These are phyloP conservation scores for Bellardia pandia DNA, from an alignment of 2,888 invertebrate genomes.

Conservation along the genomic window DNA sequence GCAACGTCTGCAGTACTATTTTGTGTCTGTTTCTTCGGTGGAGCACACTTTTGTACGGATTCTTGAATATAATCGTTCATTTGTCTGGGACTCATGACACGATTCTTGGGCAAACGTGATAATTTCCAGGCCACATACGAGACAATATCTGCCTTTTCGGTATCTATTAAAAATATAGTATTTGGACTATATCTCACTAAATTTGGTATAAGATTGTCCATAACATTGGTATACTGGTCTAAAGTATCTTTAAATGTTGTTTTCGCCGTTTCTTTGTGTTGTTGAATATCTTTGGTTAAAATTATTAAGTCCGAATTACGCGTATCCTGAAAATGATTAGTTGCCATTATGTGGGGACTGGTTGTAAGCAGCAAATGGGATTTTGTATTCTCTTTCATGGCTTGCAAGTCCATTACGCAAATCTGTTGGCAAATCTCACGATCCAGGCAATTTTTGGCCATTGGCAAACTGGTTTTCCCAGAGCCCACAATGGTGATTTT, in stretches of 20 bases:
- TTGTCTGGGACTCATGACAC: constrained; percentile 28
- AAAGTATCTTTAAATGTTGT: not conserved
- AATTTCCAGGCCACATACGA: constrained; percentile 53
- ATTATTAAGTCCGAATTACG: constrained; percentile 59
- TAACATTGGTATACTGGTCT: constrained; percentile 40
- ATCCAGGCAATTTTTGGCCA: constrained; percentile 48
- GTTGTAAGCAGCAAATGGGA: not conserved
- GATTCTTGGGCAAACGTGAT: constrained; percentile 43
- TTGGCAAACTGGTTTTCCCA: constrained; percentile 13
- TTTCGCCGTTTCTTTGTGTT: not conserved
- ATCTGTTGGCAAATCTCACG: constrained; percentile 53
- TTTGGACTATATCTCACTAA: constrained; percentile 60
- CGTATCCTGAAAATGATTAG: constrained; percentile 59
- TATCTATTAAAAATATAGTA: constrained; percentile 56
- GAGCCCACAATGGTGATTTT: constrained; percentile 56
- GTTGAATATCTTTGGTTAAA: constrained; percentile 49
- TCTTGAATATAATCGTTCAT: constrained; percentile 10
- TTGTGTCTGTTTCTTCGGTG: not conserved
- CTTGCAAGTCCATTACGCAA: constrained; percentile 56
- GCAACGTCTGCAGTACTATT: constrained; percentile 26
- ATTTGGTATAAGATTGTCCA: constrained; percentile 47
- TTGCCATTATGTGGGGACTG: constrained; percentile 34
- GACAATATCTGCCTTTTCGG: constrained; percentile 50
- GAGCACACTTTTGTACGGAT: not conserved
- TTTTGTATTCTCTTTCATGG: not conserved